Conservation (phyloP, 2,113 vertebrate species). For the Physeter macrocephalus region DNA sequence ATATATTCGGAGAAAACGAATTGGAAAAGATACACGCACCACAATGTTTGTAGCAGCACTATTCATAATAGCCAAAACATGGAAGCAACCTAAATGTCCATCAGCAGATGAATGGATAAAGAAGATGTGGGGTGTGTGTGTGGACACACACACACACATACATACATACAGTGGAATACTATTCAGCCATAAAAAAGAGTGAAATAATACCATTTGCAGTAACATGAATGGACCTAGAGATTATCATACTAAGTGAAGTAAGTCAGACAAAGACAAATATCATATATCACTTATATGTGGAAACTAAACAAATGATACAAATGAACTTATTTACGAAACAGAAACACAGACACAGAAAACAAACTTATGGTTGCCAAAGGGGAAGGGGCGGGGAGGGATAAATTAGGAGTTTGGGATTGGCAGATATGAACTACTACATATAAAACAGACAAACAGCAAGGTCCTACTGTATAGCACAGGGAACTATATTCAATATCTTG, state of each 20-base stretch:
- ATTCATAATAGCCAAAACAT: neutral
- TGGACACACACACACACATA: too few relatives aligned
- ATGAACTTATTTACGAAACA: neutral
- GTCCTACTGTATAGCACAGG: too few relatives aligned
- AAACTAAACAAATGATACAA: neutral
- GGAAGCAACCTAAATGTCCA: neutral
- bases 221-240: too few relatives aligned
- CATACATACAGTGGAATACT: fast-evolving
- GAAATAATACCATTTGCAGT: neutral
- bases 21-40: neutral
- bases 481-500: neutral
- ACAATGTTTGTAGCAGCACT: neutral
- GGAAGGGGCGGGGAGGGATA: too few relatives aligned
- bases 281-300: neutral
- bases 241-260: neutral
- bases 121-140: neutral
- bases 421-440: too few relatives aligned
- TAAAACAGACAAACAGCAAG: too few relatives aligned
- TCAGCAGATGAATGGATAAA: neutral
- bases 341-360: too few relatives aligned
- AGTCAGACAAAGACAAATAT: neutral
- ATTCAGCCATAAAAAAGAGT: neutral
- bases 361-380: too few relatives aligned
- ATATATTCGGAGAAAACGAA: too few relatives aligned
- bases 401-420: too few relatives aligned